Conservation (phyloP, 2,797 vertebrate species). For the Zenarchopterus dispar region DNA sequence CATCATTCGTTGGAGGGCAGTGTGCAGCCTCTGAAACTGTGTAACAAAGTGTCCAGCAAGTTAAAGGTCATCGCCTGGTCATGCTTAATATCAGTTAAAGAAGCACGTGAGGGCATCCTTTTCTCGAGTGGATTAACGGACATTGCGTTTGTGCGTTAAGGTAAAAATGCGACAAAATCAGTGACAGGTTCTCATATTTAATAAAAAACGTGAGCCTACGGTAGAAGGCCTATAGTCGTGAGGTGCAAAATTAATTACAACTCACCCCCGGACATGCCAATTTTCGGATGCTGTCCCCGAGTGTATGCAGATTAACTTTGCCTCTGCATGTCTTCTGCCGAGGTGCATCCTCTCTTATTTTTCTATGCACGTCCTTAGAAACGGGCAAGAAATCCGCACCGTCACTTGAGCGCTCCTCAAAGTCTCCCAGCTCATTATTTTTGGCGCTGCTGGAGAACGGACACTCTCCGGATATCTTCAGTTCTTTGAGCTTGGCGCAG, state of each 20-base stretch:
- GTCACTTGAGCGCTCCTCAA: slow-evolving; percentile 75
- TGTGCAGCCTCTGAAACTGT: slow-evolving; percentile 91
- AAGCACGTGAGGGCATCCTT: background rate
- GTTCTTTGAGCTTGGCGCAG: slow-evolving; percentile 95
- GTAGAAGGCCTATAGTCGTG: slow-evolving; percentile 1
- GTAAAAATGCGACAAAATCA: slow-evolving; percentile 5
- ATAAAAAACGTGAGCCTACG: too few species aligned
- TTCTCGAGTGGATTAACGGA: slow-evolving; percentile 2
- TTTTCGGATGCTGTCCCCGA: slow-evolving; percentile 95
- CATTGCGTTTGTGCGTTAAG: slow-evolving; percentile 4
- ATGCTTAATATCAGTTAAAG: slow-evolving; percentile 28
- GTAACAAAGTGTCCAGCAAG: slow-evolving; percentile 65
- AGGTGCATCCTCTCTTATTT: slow-evolving; percentile 75
- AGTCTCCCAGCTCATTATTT: slow-evolving; percentile 81
- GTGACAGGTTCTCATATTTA: background rate
- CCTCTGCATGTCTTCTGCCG: slow-evolving; percentile 88
- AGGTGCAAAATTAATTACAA: slow-evolving; percentile 23
- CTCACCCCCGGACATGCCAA: slow-evolving; percentile 95
- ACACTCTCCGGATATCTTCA: slow-evolving; percentile 95
- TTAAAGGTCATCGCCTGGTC: slow-evolving; percentile 58
- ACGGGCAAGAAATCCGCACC: slow-evolving; percentile 78
- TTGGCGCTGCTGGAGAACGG: slow-evolving; percentile 89
- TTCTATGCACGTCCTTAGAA: slow-evolving; percentile 84
- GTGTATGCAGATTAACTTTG: slow-evolving; percentile 94
- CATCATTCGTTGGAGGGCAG: slow-evolving; percentile 90